phyloP scores from a whole-genome alignment of 2,888 invertebrate species.

The Coenonympha arcania region DNA sequence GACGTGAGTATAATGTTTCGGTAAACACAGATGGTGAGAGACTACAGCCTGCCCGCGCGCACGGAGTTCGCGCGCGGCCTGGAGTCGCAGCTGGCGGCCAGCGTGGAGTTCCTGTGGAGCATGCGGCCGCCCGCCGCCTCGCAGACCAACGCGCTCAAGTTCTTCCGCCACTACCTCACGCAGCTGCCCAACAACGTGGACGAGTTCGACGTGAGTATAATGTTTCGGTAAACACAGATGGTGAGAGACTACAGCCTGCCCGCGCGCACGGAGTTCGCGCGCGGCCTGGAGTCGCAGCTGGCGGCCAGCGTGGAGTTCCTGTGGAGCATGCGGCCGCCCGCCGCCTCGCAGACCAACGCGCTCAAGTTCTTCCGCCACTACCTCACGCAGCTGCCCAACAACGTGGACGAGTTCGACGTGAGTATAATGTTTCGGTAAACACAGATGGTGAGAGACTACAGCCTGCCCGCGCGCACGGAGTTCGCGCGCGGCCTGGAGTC shows the following conservation, averaged over 20 bases:
- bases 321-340: constrained; percentile 84
- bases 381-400: constrained; percentile 79
- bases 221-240: no score
- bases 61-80: constrained; percentile 90
- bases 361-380: constrained; percentile 84
- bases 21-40: constrained; percentile 76
- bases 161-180: constrained; percentile 81
- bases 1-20: constrained; percentile 67
- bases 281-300: constrained; percentile 85
- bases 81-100: constrained; percentile 80
- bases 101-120: constrained; percentile 80
- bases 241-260: neutral
- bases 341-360: constrained; percentile 93
- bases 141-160: constrained; percentile 90
- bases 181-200: constrained; percentile 78
- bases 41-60: constrained; percentile 85
- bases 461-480: neutral
- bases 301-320: constrained; percentile 81
- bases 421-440: no score
- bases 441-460: neutral
- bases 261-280: no score
- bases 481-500: constrained; percentile 90
- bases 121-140: constrained; percentile 90
- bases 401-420: constrained; percentile 79
- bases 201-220: constrained; percentile 77